A percentile compares a stretch with the other conserved stretches of the same genome.
These are phyloP conservation scores for Mactromeris polynyma DNA, from an alignment of 2,888 invertebrate genomes.

Conservation along the genomic window DNA sequence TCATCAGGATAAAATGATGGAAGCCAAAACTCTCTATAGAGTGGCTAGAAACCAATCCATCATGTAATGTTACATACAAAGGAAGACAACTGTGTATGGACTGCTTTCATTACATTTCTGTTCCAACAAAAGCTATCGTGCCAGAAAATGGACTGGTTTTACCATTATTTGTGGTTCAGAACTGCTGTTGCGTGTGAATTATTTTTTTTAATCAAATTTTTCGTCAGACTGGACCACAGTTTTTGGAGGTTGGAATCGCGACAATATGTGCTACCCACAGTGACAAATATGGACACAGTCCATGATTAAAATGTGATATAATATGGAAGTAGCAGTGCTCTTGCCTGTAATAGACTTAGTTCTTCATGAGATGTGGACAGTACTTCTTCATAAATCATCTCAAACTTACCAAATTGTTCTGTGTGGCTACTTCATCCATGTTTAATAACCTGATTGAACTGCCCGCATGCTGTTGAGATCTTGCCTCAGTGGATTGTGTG, in stretches of 20 bases:
- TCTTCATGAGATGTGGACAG: not conserved
- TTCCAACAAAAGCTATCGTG: not conserved
- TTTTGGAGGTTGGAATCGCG: not conserved
- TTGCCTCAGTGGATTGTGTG: not conserved
- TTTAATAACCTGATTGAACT: not conserved
- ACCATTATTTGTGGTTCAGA: conserved; percentile 25
- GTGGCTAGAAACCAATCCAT: not conserved
- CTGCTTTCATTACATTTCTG: not conserved
- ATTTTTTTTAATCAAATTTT: conserved; percentile 18
- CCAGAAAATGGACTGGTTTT: conserved; percentile 41
- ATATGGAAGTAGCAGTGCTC: conserved; percentile 43
- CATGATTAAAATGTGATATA: conserved; percentile 28
- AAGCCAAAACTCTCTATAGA: not conserved
- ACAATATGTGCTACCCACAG: conserved; percentile 42
- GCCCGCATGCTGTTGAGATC: not conserved
- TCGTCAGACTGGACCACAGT: conserved; percentile 42
- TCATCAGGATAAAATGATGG: conserved; percentile 17
- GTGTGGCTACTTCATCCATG: not conserved
- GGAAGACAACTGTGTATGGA: not conserved
- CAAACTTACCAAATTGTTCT: not conserved
- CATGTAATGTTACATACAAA: not conserved
- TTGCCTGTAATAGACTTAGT: conserved; percentile 39
- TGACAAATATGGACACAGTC: conserved; percentile 36
- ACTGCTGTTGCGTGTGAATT: conserved; percentile 24
- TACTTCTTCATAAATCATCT: conserved; percentile 1